Base-by-base conservation (phyloP, 2,888 invertebrate species). In the Falcaria lacertinaria region DNA sequence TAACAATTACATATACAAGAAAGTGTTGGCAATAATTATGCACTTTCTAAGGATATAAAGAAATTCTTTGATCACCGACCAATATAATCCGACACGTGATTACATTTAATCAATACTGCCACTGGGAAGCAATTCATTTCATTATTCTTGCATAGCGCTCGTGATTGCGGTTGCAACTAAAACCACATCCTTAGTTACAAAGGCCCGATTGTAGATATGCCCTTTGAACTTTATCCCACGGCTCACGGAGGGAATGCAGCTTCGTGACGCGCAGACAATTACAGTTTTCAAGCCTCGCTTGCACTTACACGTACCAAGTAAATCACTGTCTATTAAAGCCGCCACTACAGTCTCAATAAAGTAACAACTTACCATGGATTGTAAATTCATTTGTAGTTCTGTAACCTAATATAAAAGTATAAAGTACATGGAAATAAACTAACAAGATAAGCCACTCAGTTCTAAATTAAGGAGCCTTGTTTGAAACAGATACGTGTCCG, bases 151-250 rank as follows among this genome's bases (percentile, higher is more conserved):
- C 59, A 44, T 63, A 64, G 64, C 56, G 57, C 58, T 59, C 56
- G 58, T 60, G 64, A 55, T 28, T 60, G 64, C 49, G 62, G 58
- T 60, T 57, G 45, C 57, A 55, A 41, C 64, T 60, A 54, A 57
- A 64, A 56, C 62, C 55, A 52, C 57, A 57, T 64, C 62, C 60
- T 58, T 43, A 67, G 71, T 73, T 69, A 60, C 62, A 64, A 70
- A 71, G 62, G 56, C 60, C 49, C 55, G 71, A 79, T 79, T 71
- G 64, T 58, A 58, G 62, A 54, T 52, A 50, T 64, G 72, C 71
- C 74, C 80, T 80, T 71, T 80, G 77, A 78, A 74, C 80, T 76
- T 69, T 71, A 69, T 75, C 69, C 73, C 71, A 73, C 69, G 72
- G 56, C 34, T 43, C 13, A 32, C 41, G 34, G 46, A 46, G 48